These are phyloP conservation scores for Microctenopoma stevenorrisi DNA, from an alignment of 2,797 vertebrate species.

Conservation along the genomic window DNA sequence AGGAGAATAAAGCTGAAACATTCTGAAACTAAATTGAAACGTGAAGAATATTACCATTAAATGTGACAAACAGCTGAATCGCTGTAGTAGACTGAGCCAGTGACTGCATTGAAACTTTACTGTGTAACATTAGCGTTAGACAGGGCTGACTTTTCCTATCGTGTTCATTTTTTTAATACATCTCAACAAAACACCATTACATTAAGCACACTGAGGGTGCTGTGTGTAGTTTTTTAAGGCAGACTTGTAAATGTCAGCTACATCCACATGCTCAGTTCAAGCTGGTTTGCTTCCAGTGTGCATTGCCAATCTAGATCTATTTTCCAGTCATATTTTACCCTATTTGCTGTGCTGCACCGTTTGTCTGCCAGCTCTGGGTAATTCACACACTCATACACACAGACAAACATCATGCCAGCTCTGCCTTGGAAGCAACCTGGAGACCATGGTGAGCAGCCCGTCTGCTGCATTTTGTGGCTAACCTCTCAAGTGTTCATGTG, in stretches of 20 bases:
- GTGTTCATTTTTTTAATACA: too few relatives aligned
- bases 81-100: too few relatives aligned
- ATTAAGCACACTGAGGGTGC: too few relatives aligned
- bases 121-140: not conserved
- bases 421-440: slow-evolving; percentile 62
- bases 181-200: too few relatives aligned
- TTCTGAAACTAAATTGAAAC: too few relatives aligned
- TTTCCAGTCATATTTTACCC: slow-evolving; percentile 49
- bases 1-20: too few relatives aligned
- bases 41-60: too few relatives aligned
- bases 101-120: not conserved
- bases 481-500: slow-evolving; percentile 53
- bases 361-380: slow-evolving; percentile 56
- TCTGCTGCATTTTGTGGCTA: slow-evolving; percentile 55
- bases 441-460: slow-evolving; percentile 63
- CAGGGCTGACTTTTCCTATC: too few relatives aligned
- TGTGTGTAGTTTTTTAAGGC: slow-evolving; percentile 9
- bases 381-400: slow-evolving; percentile 52
- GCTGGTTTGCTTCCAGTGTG: slow-evolving; percentile 28
- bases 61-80: too few relatives aligned
- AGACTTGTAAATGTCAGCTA: not conserved
- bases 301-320: slow-evolving; percentile 16
- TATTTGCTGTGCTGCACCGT: slow-evolving; percentile 30
- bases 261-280: slow-evolving; percentile 18
- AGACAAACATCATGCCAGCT: slow-evolving; percentile 59